Evolutionary conservation across 2,113 vertebrate species (phyloP).

Genomic region (Gavia stellata): DNA sequence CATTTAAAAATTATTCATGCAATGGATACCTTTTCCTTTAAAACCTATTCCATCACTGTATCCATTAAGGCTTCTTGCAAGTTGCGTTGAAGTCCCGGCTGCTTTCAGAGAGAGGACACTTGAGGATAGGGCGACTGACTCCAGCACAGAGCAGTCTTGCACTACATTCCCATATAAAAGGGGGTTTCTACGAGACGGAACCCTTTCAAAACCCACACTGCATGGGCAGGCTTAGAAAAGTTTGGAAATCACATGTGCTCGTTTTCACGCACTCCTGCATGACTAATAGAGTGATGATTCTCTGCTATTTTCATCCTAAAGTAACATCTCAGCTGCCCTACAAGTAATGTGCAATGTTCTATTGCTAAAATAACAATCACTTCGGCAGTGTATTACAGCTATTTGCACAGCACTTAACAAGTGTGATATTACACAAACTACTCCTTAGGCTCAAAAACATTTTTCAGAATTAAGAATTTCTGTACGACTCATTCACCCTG

Average conservation of each 20-base stretch:
- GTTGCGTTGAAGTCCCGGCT: neutral
- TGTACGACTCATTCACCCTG: neutral
- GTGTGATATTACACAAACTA: neutral
- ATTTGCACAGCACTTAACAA: neutral
- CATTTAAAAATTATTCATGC: neutral
- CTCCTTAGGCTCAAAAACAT: neutral
- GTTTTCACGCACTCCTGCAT: neutral
- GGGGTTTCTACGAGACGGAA: neutral
- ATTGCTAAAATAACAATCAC: neutral
- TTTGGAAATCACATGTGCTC: neutral
- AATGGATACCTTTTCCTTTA: neutral
- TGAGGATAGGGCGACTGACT: neutral
- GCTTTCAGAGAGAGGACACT: neutral
- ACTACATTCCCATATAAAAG: neutral
- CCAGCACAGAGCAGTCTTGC: neutral
- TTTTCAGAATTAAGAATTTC: conserved; percentile 6
- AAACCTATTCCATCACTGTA: neutral
- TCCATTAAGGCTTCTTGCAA: neutral
- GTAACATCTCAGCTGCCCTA: neutral
- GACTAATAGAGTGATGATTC: neutral
- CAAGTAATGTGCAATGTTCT: neutral
- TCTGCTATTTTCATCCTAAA: neutral
- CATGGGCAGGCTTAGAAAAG: neutral
- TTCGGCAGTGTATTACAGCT: neutral
- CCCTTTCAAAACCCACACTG: neutral